phyloP scores from a whole-genome alignment of 2,888 invertebrate species.

The Hedya salicella region DNA sequence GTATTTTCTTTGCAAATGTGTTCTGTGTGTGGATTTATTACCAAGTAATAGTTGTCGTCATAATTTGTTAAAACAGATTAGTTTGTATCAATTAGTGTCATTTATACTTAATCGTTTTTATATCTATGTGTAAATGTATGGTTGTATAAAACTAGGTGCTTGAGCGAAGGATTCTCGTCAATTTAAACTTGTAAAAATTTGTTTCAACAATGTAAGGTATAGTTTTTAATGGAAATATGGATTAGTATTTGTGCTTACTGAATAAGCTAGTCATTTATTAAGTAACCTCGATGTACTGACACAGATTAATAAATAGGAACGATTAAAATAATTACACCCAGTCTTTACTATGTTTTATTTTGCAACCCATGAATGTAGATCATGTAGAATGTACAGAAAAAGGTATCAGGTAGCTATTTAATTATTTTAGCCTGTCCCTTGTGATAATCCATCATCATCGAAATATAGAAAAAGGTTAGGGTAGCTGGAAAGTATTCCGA shows the following conservation, averaged over 20 bases:
- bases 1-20: background rate
- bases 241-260: constrained; percentile 73
- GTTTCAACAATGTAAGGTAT: constrained; percentile 63
- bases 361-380: background rate
- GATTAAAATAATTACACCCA: constrained; percentile 65
- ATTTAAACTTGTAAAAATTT: constrained; percentile 75
- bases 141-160: constrained; percentile 83
- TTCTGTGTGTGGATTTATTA: background rate
- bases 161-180: constrained; percentile 79
- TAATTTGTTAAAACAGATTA: background rate
- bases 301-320: constrained; percentile 70
- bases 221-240: constrained; percentile 57
- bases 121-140: constrained; percentile 63
- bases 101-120: constrained; percentile 17
- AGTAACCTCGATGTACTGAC: constrained; percentile 81
- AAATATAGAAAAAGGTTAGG: too few relatives aligned
- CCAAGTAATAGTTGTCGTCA: background rate
- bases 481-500: too few relatives aligned
- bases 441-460: too few relatives aligned
- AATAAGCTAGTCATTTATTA: constrained; percentile 73
- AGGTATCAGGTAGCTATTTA: too few relatives aligned
- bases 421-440: too few relatives aligned
- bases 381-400: too few relatives aligned
- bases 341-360: constrained; percentile 45
- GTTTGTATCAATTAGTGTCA: background rate